Conservation (phyloP, 2,113 vertebrate genomes). For the Bostrychus sinensis region DNA sequence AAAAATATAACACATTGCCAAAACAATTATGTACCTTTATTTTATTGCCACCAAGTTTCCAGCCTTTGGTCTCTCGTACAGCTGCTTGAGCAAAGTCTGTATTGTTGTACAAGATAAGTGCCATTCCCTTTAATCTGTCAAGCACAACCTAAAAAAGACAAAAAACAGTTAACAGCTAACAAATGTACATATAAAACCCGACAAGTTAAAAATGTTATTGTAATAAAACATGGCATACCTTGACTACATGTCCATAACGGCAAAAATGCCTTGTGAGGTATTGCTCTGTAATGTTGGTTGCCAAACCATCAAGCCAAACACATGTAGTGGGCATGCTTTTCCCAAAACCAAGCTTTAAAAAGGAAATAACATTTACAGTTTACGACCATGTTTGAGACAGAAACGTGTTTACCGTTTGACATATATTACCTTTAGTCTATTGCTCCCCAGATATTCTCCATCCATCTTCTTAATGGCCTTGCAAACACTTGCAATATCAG, state of each 20-base stretch:
- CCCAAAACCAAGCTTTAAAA: slow-evolving; percentile 93
- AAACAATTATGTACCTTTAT: slow-evolving; percentile 87
- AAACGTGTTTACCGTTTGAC: neutral
- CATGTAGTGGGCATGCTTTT: slow-evolving; percentile 99
- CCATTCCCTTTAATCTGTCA: slow-evolving; percentile 98
- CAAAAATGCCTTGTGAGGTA: slow-evolving; percentile 97
- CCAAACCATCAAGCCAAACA: slow-evolving; percentile 97
- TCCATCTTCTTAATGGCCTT: slow-evolving; percentile 99
- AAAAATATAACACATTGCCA: neutral
- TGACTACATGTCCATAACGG: slow-evolving; percentile 94
- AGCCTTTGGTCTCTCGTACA: slow-evolving; percentile 98
- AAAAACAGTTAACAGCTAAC: neutral
- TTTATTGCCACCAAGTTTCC: slow-evolving; percentile 98
- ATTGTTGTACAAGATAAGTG: slow-evolving; percentile 96
- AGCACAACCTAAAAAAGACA: slow-evolving; percentile 87
- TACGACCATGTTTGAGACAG: neutral
- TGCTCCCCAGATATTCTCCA: slow-evolving; percentile 96
- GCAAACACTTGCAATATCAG: slow-evolving; percentile 97
- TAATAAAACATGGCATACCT: slow-evolving; percentile 80
- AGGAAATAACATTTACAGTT: slow-evolving; percentile 25
- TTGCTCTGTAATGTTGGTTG: slow-evolving; percentile 94
- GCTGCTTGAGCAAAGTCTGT: slow-evolving; percentile 98
- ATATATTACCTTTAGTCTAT: slow-evolving; percentile 91
- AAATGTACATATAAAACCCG: neutral
- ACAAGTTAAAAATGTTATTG: slow-evolving; percentile 1